Conservation (phyloP, 2,888 invertebrate genomes). For the Cheilosia soror region DNA sequence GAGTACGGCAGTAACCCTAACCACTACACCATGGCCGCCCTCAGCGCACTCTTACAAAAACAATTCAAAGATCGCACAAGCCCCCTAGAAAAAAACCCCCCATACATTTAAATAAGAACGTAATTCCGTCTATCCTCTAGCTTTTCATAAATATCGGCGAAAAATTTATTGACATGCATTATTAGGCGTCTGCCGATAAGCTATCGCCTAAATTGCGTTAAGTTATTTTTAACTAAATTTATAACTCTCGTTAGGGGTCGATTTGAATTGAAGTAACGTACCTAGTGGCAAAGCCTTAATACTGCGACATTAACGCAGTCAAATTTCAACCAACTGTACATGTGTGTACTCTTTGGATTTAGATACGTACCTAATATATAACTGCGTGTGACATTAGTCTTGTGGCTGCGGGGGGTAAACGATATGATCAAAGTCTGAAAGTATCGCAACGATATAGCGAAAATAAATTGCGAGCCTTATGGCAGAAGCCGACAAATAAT, state of each 20-base stretch:
- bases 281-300: neutral
- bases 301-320: no score
- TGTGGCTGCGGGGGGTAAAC: neutral
- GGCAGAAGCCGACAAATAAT: no score
- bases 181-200: conserved; percentile 21
- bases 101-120: neutral
- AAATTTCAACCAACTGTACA: neutral
- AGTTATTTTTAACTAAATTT: neutral
- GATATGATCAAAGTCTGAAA: no score
- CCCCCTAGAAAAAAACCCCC: neutral
- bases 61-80: no score
- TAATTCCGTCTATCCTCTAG: neutral
- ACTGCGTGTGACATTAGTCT: conserved; percentile 20
- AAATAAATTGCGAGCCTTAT: no score
- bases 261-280: neutral
- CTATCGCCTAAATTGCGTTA: conserved; percentile 17
- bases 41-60: no score
- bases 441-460: no score
- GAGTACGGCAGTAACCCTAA: no score
- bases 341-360: neutral
- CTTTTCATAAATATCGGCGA: neutral
- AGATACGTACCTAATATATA: neutral
- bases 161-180: conserved; percentile 19
- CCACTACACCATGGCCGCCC: no score
- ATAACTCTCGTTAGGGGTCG: conserved; percentile 37